phyloP scores from a whole-genome alignment of 2,113 vertebrate species.

The Vireo altiloquus region DNA sequence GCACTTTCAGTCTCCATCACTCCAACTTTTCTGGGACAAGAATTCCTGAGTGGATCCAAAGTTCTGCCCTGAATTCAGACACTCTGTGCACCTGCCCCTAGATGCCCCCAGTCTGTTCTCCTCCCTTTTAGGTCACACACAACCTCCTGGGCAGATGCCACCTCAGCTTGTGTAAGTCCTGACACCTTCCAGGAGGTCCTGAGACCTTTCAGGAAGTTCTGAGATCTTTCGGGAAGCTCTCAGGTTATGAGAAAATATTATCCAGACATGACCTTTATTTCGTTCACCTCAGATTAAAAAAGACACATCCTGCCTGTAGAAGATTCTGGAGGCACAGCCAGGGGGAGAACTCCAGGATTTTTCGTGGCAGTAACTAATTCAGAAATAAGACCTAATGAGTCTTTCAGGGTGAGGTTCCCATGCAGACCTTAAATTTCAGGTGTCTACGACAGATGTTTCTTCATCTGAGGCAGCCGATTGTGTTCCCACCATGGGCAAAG shows the following conservation, averaged over 20 bases:
- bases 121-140: not conserved
- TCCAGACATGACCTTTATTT: not conserved
- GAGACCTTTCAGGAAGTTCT: not conserved
- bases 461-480: not conserved
- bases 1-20: not conserved
- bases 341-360: not conserved
- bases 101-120: not conserved
- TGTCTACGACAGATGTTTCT: not conserved
- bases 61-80: not conserved
- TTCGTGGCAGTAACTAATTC: not conserved
- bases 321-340: not conserved
- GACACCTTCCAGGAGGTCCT: not conserved
- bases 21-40: not conserved
- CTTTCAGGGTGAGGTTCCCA: not conserved
- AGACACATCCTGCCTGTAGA: not conserved
- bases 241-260: not conserved
- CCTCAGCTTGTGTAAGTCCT: not conserved
- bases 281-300: not conserved
- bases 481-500: not conserved
- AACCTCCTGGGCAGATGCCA: not conserved
- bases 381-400: not conserved
- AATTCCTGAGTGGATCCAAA: not conserved
- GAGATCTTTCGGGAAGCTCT: not conserved
- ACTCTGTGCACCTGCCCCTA: not conserved
- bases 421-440: not conserved